Evolutionary conservation across 2,113 vertebrate genomes (phyloP), one percentile per base, ranked within the genome.

Genomic region (Blennius ocellaris): DNA sequence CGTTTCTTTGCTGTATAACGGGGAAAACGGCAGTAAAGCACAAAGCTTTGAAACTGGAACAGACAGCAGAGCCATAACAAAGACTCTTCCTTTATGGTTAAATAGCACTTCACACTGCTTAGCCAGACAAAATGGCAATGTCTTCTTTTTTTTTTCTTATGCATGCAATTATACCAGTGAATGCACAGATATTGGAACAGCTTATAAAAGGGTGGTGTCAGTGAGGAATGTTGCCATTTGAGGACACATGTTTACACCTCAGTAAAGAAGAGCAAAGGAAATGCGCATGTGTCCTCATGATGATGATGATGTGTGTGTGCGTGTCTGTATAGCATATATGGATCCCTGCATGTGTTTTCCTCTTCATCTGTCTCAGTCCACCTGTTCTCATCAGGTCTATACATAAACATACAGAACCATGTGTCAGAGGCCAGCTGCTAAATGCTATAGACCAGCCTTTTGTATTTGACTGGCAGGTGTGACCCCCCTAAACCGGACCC

Each of bases 31-130:
- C 75, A 86, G 85, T 76, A 73, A 69, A 82, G 76, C 89, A 90
- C 91, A 92, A 90, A 90, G 91, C 91, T 90, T 76, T 82, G 82
- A 87, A 87, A 75, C 37, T 78, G 76, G 81, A 81, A 68, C 66
- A 84, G 83, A 85, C 73, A 77, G 68, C 38, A 49, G 58, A 86
- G 69, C 74, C 62, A 55, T 88, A 88, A 89, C 91, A 92, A 92
- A 91, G 87, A 79, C 54, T 53, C 14, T 30, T 75, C 55, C 60
- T 80, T 86, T 75, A 76, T 62, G 73, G 54, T 36, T 39, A 37
- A 60, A 45, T 2, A 14, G 10, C 39, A 67, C 64, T 73, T 87
- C 51, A 69, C 80, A 64, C 60, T 17, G 15, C 58, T 30, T 56
- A 63, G 69, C 59, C 51, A 70, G 59, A 81, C 69, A 10, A 17